Conservation (phyloP, 2,797 vertebrate species). For the Chanos chanos region DNA sequence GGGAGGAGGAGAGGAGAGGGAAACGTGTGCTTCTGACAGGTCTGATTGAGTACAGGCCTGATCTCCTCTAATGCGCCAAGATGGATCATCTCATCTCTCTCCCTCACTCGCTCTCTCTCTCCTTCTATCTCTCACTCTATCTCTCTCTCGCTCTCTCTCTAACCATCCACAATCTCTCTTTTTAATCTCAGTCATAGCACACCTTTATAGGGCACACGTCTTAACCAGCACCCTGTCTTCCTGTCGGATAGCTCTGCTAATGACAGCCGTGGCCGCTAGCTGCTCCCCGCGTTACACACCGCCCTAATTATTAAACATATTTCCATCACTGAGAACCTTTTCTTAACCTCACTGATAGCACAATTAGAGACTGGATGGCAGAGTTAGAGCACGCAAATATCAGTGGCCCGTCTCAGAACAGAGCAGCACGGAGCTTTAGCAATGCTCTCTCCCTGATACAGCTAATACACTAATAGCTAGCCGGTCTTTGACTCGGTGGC, state of each 20-base stretch:
- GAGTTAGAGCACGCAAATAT: conserved; percentile 43
- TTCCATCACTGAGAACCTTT: conserved; percentile 48
- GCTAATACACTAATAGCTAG: conserved; percentile 2
- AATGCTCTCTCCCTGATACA: background rate
- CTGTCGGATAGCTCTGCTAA: conserved; percentile 40
- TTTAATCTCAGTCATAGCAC: conserved; percentile 34
- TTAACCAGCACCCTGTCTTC: conserved; percentile 38
- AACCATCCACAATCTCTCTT: conserved; percentile 60
- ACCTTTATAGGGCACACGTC: conserved; percentile 38
- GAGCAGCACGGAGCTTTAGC: background rate
- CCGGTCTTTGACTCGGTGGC: too few species aligned
- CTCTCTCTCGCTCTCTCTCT: conserved; percentile 20
- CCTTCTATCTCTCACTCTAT: conserved; percentile 15
- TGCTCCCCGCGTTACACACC: conserved; percentile 24
- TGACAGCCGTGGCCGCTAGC: conserved; percentile 39
- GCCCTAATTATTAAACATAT: conserved; percentile 51
- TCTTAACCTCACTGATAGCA: conserved; percentile 45
- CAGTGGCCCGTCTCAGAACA: background rate
- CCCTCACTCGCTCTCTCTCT: conserved; percentile 54
- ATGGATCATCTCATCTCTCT: conserved; percentile 85
- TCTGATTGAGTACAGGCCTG: conserved; percentile 85
- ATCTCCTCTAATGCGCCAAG: conserved; percentile 81
- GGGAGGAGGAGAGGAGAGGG: conserved; percentile 45
- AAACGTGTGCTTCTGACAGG: conserved; percentile 67
- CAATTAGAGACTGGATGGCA: conserved; percentile 46